Evolutionary conservation across 1,140 invertebrate species (phyloP), one percentile per base, ranked within the genome.

Genomic region (Caenorhabditis tropicalis): DNA sequence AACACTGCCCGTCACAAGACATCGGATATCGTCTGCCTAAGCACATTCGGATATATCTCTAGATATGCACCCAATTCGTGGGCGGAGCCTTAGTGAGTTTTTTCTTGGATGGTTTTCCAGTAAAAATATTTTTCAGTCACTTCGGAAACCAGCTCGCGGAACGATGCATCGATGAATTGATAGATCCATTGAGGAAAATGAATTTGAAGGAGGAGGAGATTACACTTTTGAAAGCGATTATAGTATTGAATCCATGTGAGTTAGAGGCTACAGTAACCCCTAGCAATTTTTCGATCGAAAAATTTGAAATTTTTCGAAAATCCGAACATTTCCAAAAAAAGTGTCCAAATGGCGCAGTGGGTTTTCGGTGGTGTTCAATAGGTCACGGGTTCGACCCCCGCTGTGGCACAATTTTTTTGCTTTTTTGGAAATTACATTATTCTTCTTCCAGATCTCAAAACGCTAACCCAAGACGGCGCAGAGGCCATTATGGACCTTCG

Each of bases 131-230:
- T 82, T 88, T 70, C 84, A 91, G 88, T 53, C 89, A 90, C 74
- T 87, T 90, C 33, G 88, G 86, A 48, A 91, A 91, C 79, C 87
- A 87, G 24, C 60, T 90, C 29, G 91, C 91, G 27, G 90, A 91
- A n/a, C 51, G 90, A 53, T 81, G 87, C 19, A 60, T 90, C 21
- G 89, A 90, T 53, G 89, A 90, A 53, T 81, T 90, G 10, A 88
- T 90, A 16, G 88, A 87, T 31, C 89, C 89, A 31, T 89, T 90
- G 60, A 56, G 88, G 27, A 85, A 89, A 49, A 91, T 90, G 85
- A 89, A 91, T 79, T 85, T 90, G 43, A 91, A 89, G 85, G 89
- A 90, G n/a, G 90, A 91, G 56, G 89, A 90, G 82, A 82, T 88
- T 19, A 84, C 88, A n/a, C 74, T 91, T 15, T 85, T 90, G 82